Base-by-base conservation (phyloP, 1,140 invertebrate species). In the Parapsyche elsis region DNA sequence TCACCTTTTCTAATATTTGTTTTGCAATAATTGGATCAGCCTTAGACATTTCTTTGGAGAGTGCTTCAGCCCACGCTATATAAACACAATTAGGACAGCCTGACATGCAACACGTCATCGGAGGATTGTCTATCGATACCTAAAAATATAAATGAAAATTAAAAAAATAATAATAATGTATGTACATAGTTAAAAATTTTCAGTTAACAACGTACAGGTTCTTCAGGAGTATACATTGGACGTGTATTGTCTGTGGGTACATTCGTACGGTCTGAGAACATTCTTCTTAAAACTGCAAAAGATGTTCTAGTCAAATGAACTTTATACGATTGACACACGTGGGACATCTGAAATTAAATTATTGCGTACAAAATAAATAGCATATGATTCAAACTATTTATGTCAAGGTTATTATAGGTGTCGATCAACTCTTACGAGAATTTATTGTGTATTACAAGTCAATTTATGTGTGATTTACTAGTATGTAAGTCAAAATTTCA, bases 51-150 rank as follows among this genome's bases (percentile, higher is more conserved):
- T 93, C 90, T 61, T 92, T 88, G 14, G 90, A 91, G 16, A 99
- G 83, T 79, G 94, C 92, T 84, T 97, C 94, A 0, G 96, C 97
- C 89, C 98, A 99, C 44, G 94, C 90, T 57, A 99, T 93, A 94
- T 96, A 99, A 14, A 99, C 97, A 87, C 97, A 99, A 86, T 98
- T 98, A 0, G 93, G 89, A 90, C 97, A 99, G 0, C 97, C 97
- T 2, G 95, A 96, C 92, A 95, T 95, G 84, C 97, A 99, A 86
- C 97, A 99, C 45, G 90, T 94, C 0, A 93, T 95, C 0, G 96
- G 96, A 9, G 88, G 88, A n/a, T 88, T 85, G 76, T 89, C 88
- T 80, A 89, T 81, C 0, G 87, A 88, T 0, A 87, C 88, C 88
- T 89, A 80, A 86, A 86, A 73, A 75, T 5, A 71, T 38, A 24